Conservation (phyloP, 2,113 vertebrate genomes). For the Bombycilla garrulus region DNA sequence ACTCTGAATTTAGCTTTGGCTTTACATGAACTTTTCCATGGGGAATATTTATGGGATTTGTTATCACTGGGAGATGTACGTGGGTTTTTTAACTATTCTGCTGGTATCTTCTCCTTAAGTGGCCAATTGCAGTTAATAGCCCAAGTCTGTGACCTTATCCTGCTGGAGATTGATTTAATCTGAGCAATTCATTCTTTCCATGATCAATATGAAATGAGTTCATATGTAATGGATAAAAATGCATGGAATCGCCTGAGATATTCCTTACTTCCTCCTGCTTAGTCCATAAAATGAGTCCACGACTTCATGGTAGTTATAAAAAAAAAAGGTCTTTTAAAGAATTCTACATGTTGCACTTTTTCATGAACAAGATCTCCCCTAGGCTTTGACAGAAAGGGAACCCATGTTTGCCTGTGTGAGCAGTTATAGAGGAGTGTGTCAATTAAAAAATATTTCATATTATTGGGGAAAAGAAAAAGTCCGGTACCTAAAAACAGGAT, state of each 20-base stretch:
- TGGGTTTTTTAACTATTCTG: not conserved
- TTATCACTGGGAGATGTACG: not conserved
- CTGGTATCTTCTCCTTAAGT: not conserved
- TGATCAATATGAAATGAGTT: slow-evolving; percentile 8
- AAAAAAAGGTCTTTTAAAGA: not conserved
- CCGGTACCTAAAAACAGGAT: slow-evolving; percentile 23
- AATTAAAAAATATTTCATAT: not conserved
- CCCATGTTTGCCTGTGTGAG: not conserved
- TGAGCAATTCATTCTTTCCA: not conserved
- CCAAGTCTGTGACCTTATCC: not conserved
- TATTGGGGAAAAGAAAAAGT: not conserved
- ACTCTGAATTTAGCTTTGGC: not conserved
- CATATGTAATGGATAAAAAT: slow-evolving; percentile 15
- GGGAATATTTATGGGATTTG: not conserved
- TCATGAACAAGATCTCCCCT: not conserved
- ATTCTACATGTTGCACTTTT: not conserved
- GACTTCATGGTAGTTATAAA: not conserved
- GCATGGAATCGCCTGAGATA: not conserved
- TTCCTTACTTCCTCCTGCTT: not conserved
- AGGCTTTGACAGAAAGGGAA: not conserved
- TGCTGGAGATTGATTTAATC: slow-evolving; percentile 15
- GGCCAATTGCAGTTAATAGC: not conserved
- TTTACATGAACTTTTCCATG: not conserved
- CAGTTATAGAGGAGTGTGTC: not conserved
- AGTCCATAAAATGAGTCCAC: not conserved